Evolutionary conservation across 2,113 vertebrate species (phyloP), one percentile per base, ranked within the genome.

Genomic region (Jacana jacana): DNA sequence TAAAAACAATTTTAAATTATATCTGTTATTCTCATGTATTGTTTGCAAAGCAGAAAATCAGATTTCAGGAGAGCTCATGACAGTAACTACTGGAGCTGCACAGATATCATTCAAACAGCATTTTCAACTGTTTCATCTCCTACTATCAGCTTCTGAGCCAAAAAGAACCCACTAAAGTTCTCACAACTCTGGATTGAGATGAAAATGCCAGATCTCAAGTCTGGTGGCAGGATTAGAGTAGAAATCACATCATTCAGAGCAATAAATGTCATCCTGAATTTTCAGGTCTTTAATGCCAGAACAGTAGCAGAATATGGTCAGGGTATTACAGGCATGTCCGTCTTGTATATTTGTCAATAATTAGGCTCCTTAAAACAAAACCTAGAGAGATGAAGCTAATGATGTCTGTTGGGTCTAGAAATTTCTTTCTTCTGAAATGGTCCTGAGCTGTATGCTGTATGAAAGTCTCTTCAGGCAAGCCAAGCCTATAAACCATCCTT

Each of bases 181-280:
- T 83, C 28, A n/a, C 22, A 91, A 25, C 3, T 93, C 60, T 75
- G 31, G 10, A 35, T 2, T 51, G 27, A 93, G 22, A 11, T 44
- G 42, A 70, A 78, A 14, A 69, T 15, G 17, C 16, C 20, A 80
- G 25, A 54, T 64, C 68, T 75, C 54, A 89, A 22, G 31, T 73
- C 24, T 57, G 14, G 42, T 54, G 28, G 48, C 42, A 58, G 25
- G 3, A 81, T 63, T 63, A 54, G 24, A 15, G 22, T 81, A 31
- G 25, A 81, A 60, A 5, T 9, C 1, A 1, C 0, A 0, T 10
- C 17, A 33, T 51, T 68, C 46, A 33, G 12, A 75, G 14, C 27
- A 71, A 10, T 10, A 78, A 75, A 55, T 37, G 2, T 17, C 52
- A 60, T 46, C 28, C 8, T 51, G 70, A 68, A 11, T 33, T 68